Evolutionary conservation across 2,113 vertebrate species (phyloP).

Genomic region (Sula dactylatra): DNA sequence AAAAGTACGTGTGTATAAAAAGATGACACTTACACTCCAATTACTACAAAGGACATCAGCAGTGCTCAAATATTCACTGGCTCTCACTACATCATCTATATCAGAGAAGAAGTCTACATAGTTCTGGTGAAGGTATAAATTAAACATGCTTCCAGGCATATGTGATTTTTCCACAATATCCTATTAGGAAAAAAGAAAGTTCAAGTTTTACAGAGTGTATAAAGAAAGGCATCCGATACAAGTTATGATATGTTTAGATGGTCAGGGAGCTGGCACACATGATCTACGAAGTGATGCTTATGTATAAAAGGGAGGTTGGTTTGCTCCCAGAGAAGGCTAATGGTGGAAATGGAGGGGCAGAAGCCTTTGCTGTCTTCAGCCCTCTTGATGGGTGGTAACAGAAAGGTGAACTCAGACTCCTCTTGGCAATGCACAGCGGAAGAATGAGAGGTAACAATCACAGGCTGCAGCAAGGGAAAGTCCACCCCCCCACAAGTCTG

Average conservation of each 20-base stretch:
- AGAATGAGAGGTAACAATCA: background rate
- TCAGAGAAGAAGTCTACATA: slow-evolving; percentile 90
- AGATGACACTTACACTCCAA: slow-evolving; percentile 84
- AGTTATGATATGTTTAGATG: background rate
- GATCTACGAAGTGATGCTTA: background rate
- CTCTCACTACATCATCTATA: slow-evolving; percentile 85
- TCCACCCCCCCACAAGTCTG: background rate
- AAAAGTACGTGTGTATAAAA: background rate
- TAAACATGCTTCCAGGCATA: slow-evolving; percentile 89
- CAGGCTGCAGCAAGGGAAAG: background rate
- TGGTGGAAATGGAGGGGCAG: background rate
- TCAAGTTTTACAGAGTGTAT: background rate
- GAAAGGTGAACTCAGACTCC: background rate
- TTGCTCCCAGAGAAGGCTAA: background rate
- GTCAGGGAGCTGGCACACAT: background rate
- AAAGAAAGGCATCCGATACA: background rate
- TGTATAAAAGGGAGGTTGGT: background rate
- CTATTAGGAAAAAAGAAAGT: slow-evolving; percentile 62
- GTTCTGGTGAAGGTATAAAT: slow-evolving; percentile 96
- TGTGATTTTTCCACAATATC: slow-evolving; percentile 89
- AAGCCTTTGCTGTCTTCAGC: background rate
- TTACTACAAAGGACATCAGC: slow-evolving; percentile 86
- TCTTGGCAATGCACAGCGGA: background rate
- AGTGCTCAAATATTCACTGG: slow-evolving; percentile 91
- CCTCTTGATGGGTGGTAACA: background rate